Percentiles rank a stretch among this genome's conserved stretches.
phyloP scores from a whole-genome alignment of 2,888 invertebrate genomes.

The Plagodis dolabraria region DNA sequence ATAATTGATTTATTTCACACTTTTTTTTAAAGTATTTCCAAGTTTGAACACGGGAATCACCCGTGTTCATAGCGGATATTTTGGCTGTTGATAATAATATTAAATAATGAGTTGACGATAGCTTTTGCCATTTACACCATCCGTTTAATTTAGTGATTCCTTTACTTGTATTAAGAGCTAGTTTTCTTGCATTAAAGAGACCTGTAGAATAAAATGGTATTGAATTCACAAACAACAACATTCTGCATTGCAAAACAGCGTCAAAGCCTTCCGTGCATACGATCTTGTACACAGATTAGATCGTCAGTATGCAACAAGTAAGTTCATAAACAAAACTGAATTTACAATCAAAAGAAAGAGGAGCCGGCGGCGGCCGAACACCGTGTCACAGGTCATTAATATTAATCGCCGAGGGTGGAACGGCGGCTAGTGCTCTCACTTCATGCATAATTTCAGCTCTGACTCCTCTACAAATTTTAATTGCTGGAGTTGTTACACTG shows the following conservation, averaged over 20 bases:
- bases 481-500: constrained; percentile 66
- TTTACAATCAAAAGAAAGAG: constrained; percentile 78
- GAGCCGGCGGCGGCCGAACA: constrained; percentile 57
- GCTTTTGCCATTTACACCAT: no score
- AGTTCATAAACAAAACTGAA: constrained; percentile 59
- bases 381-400: constrained; percentile 80
- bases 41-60: no score
- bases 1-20: no score
- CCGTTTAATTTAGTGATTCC: no score
- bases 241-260: neutral
- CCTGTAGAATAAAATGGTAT: no score
- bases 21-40: no score
- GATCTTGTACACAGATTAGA: constrained; percentile 30
- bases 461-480: constrained; percentile 74
- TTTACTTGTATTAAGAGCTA: no score
- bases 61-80: no score
- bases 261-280: constrained; percentile 2
- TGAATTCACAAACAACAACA: neutral
- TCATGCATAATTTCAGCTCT: constrained; percentile 76
- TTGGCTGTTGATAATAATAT: no score
- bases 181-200: no score
- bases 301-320: constrained; percentile 69
- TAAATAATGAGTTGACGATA: no score
- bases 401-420: constrained; percentile 71
- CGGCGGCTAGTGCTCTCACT: constrained; percentile 68